Evolutionary conservation across 2,888 invertebrate species (phyloP), one percentile per base, ranked within the genome.

Genomic region (Erynnis tages): DNA sequence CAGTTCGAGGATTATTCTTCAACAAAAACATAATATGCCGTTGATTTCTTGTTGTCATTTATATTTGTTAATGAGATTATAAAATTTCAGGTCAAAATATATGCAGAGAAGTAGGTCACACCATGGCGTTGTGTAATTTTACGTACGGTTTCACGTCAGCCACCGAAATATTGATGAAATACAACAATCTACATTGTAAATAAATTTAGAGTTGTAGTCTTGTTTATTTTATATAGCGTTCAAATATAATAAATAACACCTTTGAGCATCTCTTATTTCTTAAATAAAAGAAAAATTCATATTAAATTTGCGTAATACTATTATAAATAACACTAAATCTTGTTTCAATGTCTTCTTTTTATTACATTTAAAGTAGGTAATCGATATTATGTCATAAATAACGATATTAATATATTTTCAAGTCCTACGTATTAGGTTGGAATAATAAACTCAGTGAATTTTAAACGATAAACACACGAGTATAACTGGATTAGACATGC

Each of bases 391-490:
- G 11, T 23, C 34, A 46, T 25, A 23, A 27, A 40, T 46, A 35
- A 46, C 23, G 14, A 6, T 17, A 25, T 32, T 40, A 14, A 6
- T 17, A 25, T 32, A 49, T 16, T 14, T 27, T 16, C 23, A 10
- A 21, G n/a, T 19, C 43, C 50, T 35, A 50, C 50, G 43, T 35
- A 14, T 2, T 7, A 50, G 19, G 25, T 34, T n/a, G 35, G 17
- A 43, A 43, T 29, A 43, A 50, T 50, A 50, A 50, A 50, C 43
- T 17, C 0, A 8, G 27, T 35, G 37, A 19, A 27, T 13, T 50
- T 40, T 49, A 32, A 50, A 34, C 25, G 27, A 43, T 41, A 49
- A 49, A 49, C 41, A 48, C 17, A n/a, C n/a, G n/a, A 16, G 41
- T 50, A 35, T 19, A 41, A 25, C 32, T 34, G 29, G 29, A 43